These are phyloP conservation scores for Drosophila conformis DNA, from an alignment of 2,888 invertebrate genomes.

Conservation along the genomic window DNA sequence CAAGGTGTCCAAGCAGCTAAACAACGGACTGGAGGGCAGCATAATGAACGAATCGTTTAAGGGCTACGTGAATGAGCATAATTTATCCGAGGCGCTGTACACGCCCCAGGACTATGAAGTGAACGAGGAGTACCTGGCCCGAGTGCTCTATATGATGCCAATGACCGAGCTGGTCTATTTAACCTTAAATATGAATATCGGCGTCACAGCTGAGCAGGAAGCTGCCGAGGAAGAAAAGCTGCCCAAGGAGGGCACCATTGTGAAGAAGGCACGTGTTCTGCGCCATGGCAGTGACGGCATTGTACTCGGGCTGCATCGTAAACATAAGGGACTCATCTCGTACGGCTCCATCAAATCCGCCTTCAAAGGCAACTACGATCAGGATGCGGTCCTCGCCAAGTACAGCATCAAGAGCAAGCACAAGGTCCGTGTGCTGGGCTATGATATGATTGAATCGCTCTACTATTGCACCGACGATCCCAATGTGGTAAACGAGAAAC, in stretches of 20 bases:
- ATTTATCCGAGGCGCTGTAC: slow-evolving; percentile 79
- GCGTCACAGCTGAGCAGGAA: not conserved
- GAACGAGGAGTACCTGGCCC: slow-evolving; percentile 86
- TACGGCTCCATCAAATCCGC: slow-evolving; percentile 79
- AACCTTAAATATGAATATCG: slow-evolving; percentile 83
- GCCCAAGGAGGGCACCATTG: slow-evolving; percentile 87
- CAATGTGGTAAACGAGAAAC: slow-evolving; percentile 86
- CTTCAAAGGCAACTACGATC: slow-evolving; percentile 83
- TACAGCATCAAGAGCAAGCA: slow-evolving; percentile 84
- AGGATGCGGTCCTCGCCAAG: slow-evolving; percentile 83
- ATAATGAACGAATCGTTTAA: slow-evolving; percentile 85
- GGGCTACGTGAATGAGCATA: slow-evolving; percentile 84
- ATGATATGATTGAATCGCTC: slow-evolving; percentile 88
- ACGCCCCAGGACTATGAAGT: slow-evolving; percentile 84
- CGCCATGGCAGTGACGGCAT: slow-evolving; percentile 85
- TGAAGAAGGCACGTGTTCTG: slow-evolving; percentile 87
- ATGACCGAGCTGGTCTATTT: slow-evolving; percentile 89
- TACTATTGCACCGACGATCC: slow-evolving; percentile 90
- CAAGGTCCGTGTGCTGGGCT: slow-evolving; percentile 88
- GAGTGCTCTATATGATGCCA: slow-evolving; percentile 89
- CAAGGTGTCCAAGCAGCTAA: slow-evolving; percentile 82
- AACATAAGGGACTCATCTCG: slow-evolving; percentile 82
- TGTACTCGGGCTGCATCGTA: slow-evolving; percentile 77
- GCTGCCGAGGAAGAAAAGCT: slow-evolving; percentile 1
- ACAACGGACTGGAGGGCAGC: slow-evolving; percentile 85